These are phyloP conservation scores for Salpingus planirostris DNA, from an alignment of 2,888 invertebrate species.

Conservation along the genomic window DNA sequence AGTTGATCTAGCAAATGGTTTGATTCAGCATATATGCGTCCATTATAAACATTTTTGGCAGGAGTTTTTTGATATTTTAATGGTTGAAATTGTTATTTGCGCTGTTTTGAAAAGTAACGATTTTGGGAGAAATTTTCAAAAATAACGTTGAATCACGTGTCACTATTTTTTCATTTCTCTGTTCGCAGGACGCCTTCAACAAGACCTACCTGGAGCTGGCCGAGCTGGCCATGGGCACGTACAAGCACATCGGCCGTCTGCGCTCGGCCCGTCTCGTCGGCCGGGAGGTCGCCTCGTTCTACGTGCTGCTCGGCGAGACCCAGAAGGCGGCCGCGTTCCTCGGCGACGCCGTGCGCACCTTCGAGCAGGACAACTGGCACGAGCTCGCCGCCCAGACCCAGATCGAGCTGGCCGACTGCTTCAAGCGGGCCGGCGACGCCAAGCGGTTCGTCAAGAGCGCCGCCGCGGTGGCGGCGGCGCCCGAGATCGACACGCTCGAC, in stretches of 20 bases:
- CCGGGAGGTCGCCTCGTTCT: slow-evolving; percentile 81
- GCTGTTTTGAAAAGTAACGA: no score
- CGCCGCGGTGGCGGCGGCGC: slow-evolving; percentile 68
- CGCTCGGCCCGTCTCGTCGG: slow-evolving; percentile 85
- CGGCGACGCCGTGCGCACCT: slow-evolving; percentile 75
- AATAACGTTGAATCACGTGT: no score
- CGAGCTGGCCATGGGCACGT: slow-evolving; percentile 92
- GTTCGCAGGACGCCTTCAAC: slow-evolving; percentile 79
- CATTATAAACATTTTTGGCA: no score
- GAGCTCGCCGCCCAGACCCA: slow-evolving; percentile 75
- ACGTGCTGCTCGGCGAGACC: slow-evolving; percentile 75
- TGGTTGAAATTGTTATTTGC: no score
- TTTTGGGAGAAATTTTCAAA: no score
- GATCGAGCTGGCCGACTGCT: slow-evolving; percentile 75
- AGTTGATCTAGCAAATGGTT: no score
- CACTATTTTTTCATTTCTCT: no score
- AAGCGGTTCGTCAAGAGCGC: slow-evolving; percentile 55
- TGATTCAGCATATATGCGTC: no score
- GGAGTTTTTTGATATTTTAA: no score
- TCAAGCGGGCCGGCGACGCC: slow-evolving; percentile 68
- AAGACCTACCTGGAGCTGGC: slow-evolving; percentile 88
- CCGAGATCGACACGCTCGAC: slow-evolving; percentile 60
- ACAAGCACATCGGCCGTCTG: slow-evolving; percentile 76
- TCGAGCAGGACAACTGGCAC: slow-evolving; percentile 82
- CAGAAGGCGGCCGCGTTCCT: slow-evolving; percentile 86